Base-by-base conservation (phyloP, 2,113 vertebrate species). In the Plectropomus leopardus region DNA sequence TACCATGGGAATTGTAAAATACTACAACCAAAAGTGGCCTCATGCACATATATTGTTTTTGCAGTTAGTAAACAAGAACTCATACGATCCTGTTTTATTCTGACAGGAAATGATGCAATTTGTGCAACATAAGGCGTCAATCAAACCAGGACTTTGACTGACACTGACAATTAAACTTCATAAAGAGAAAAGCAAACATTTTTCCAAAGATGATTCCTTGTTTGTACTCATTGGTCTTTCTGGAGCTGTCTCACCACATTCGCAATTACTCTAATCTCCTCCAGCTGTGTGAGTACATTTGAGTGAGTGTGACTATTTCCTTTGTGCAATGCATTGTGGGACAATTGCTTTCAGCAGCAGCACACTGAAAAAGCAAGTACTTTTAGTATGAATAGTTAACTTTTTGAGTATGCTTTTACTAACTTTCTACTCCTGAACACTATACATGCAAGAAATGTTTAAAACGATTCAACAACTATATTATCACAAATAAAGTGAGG, bases 261-360 rank as follows among this genome's bases (percentile, higher is more conserved):
- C 8, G 16, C 55, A 65, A 54, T 80, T 66, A 76, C 11, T 54
- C 10, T 61, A 72, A 80, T 76, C 47, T 32, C 4, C 60, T 50
- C 53, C 72, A 76, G 72, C 83, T 80, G 83, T 60, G 53, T 45
- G n/a, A n/a, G n/a, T n/a, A n/a, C n/a, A n/a, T n/a, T n/a, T n/a
- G n/a, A n/a, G n/a, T n/a, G n/a, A n/a, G n/a, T n/a, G n/a, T n/a
- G n/a, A n/a, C 36, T 13, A 10, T 72, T 36, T 58, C 28, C 21
- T 66, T 23, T 34, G 13, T 15, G 45, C 26, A 72, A 21, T 55
- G 61, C 54, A 78, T 45, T 83, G 44, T 72, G 67, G 45, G 60
- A 40, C 21, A 67, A 45, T 6, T 28, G 26, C 28, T 13, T 44
- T 24, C 2, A 53, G 51, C 10, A 53, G 34, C 8, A 3, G 32